Conservation (phyloP, 2,888 invertebrate species). For the Monoplex corrugatus region DNA sequence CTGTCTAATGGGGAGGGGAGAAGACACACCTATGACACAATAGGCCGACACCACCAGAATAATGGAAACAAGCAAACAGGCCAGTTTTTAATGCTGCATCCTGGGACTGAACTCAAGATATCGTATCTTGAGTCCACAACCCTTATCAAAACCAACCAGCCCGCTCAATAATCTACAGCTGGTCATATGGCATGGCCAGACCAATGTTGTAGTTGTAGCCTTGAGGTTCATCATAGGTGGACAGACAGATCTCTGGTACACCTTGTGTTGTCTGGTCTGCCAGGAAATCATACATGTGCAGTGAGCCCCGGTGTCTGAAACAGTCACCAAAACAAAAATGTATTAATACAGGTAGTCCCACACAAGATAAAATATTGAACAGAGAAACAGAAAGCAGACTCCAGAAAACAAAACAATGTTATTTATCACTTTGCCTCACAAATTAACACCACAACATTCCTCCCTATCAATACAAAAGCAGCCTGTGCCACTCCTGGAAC, state of each 20-base stretch:
- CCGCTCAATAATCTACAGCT: no score
- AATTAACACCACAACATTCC: no score
- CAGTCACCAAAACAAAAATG: neutral
- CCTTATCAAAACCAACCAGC: no score
- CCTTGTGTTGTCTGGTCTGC: constrained; percentile 70
- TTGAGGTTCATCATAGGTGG: constrained; percentile 76
- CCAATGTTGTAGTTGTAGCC: constrained; percentile 78
- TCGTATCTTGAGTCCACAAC: no score
- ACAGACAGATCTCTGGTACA: constrained; percentile 77
- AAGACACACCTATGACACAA: no score
- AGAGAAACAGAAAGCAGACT: neutral
- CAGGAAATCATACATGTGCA: constrained; percentile 77
- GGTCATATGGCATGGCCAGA: constrained; percentile 78
- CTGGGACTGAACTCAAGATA: no score
- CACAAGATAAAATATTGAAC: neutral
- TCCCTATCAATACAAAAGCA: no score
- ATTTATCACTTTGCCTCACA: neutral
- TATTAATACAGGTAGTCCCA: neutral
- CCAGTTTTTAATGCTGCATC: no score
- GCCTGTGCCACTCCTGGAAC: no score
- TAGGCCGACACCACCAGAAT: no score
- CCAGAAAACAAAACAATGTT: neutral
- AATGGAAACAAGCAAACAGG: no score
- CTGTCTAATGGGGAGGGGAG: no score
- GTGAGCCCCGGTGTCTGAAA: constrained; percentile 74